These are phyloP conservation scores for Microcebus griseorufus DNA, from an alignment of 2,113 vertebrate genomes.

Conservation along the genomic window DNA sequence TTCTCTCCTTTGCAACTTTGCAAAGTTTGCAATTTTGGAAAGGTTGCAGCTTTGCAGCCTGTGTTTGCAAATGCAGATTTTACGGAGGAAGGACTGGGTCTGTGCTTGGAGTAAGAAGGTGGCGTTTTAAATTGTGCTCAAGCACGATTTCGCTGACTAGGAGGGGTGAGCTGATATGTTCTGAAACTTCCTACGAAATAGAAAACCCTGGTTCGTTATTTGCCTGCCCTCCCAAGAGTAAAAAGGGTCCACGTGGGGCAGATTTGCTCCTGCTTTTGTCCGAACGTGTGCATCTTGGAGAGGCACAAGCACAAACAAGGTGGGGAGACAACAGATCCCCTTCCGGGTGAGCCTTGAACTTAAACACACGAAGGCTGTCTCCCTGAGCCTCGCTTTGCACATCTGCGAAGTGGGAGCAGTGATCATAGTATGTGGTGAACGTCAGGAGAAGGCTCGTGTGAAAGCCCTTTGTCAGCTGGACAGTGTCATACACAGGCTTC, in stretches of 20 bases:
- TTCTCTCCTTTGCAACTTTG: background rate
- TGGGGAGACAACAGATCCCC: background rate
- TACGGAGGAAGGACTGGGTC: background rate
- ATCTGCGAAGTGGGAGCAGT: background rate
- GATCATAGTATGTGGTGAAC: background rate
- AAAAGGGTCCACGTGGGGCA: background rate
- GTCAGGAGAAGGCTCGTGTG: background rate
- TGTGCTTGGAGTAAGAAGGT: background rate
- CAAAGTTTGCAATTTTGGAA: too few relatives aligned
- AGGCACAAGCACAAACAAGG: background rate
- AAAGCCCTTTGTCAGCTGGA: accelerated
- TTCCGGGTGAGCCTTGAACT: background rate
- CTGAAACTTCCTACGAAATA: background rate
- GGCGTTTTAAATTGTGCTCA: background rate
- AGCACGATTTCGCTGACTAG: background rate
- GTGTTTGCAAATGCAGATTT: background rate
- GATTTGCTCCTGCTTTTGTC: background rate
- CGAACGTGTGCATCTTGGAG: background rate
- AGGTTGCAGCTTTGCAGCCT: too few relatives aligned
- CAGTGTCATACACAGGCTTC: background rate
- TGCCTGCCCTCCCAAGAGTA: background rate
- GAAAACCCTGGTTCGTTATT: background rate
- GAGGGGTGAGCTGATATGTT: background rate
- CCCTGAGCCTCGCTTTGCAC: background rate
- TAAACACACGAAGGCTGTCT: background rate